These are phyloP conservation scores for Alosa sapidissima DNA, from an alignment of 2,797 vertebrate genomes.

Conservation along the genomic window DNA sequence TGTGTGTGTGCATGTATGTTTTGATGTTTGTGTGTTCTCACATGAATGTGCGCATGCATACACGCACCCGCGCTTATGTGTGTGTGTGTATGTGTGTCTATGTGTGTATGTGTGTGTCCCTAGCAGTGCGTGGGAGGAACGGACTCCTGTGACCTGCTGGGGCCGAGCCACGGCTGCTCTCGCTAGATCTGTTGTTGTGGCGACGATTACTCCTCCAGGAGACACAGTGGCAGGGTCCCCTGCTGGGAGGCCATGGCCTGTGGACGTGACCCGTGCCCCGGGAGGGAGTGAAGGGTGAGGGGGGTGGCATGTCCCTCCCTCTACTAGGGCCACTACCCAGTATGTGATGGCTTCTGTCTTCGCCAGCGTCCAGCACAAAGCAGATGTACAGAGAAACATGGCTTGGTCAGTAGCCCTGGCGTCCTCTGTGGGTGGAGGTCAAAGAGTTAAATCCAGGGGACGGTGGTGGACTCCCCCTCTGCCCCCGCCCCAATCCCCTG, in stretches of 20 bases:
- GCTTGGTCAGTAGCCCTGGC: background rate
- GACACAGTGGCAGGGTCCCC: background rate
- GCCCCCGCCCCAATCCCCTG: background rate
- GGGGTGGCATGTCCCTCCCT: background rate
- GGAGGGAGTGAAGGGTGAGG: no score
- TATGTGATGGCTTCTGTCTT: background rate
- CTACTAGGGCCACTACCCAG: background rate
- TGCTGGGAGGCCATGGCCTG: background rate
- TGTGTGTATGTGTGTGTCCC: background rate
- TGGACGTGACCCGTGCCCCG: background rate
- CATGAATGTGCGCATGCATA: background rate
- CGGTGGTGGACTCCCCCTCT: background rate
- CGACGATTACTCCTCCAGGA: background rate
- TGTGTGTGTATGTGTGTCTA: background rate
- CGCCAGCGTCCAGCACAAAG: background rate
- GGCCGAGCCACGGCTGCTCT: background rate
- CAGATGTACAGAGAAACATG: background rate
- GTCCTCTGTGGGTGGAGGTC: background rate
- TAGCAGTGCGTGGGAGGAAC: background rate
- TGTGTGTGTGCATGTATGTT: background rate
- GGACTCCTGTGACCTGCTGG: conserved; percentile 8
- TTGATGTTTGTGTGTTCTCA: background rate
- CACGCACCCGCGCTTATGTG: background rate
- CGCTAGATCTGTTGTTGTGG: background rate
- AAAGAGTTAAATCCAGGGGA: background rate